Percentiles rank a stretch among this genome's conserved stretches.
These are phyloP conservation scores for Phania funesta DNA, from an alignment of 2,888 invertebrate species.

Conservation along the genomic window DNA sequence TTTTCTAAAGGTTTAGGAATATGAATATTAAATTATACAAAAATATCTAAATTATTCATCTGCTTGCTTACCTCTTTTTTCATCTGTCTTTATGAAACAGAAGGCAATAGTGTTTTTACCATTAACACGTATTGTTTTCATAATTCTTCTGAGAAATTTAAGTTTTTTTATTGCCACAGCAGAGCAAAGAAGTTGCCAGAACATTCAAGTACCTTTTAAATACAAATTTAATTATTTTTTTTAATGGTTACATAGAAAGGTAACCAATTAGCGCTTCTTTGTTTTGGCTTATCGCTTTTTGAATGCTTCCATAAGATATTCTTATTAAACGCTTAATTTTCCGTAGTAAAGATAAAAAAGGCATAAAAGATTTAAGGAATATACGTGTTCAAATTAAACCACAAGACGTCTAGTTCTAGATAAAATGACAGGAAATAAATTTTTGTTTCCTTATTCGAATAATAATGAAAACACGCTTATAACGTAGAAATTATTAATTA, in stretches of 20 bases:
- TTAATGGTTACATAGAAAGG: not conserved
- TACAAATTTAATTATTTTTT: not conserved
- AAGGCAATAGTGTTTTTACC: not conserved
- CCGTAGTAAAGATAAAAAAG: too few species aligned
- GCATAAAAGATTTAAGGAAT: too few species aligned
- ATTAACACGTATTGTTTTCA: not conserved
- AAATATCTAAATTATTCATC: slow-evolving; percentile 2
- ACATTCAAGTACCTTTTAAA: not conserved
- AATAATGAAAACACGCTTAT: too few species aligned
- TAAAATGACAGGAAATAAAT: too few species aligned
- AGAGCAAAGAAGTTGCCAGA: not conserved
- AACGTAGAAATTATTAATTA: too few species aligned
- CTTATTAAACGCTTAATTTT: too few species aligned
- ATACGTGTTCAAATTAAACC: too few species aligned
- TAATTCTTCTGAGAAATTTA: not conserved
- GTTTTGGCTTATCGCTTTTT: not conserved
- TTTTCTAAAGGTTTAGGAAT: slow-evolving; percentile 2
- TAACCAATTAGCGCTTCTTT: not conserved
- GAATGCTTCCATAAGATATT: too few species aligned
- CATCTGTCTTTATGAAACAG: not conserved
- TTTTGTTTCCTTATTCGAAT: too few species aligned
- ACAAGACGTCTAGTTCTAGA: too few species aligned
- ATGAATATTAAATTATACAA: not conserved
- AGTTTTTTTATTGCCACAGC: not conserved
- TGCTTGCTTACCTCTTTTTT: not conserved